Conservation (phyloP, 2,888 invertebrate genomes). For the Penaeus monodon region DNA sequence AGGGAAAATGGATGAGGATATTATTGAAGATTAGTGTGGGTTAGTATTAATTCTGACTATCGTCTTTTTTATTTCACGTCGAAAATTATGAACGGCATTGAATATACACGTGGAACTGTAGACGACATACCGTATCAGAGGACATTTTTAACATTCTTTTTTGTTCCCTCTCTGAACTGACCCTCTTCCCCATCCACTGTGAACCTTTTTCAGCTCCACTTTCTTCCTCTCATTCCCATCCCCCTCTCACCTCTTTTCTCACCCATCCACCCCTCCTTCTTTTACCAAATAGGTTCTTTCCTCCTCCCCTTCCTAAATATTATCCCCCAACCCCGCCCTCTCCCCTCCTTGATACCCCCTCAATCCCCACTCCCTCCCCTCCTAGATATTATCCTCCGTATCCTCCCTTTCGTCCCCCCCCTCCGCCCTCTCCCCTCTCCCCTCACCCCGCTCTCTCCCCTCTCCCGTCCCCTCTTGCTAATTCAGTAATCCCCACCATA, state of each 20-base stretch:
- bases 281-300: neutral
- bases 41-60: no score
- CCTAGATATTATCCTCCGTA: neutral
- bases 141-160: neutral
- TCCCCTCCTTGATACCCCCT: neutral
- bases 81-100: neutral
- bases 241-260: constrained; percentile 7
- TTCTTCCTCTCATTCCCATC: constrained; percentile 4
- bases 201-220: neutral
- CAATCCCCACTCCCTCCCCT: neutral
- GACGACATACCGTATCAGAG: neutral
- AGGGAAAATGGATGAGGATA: no score
- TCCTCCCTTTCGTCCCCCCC: neutral
- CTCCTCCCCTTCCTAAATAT: neutral
- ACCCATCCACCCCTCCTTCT: neutral
- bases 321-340: neutral
- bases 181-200: constrained; percentile 1
- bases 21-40: no score
- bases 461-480: neutral
- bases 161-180: neutral
- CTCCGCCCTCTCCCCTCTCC: neutral
- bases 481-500: no score
- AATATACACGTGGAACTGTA: neutral
- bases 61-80: no score
- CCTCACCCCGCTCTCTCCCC: neutral